Percentiles rank a stretch among this genome's conserved stretches.
Evolutionary conservation across 2,797 vertebrate genomes (phyloP).

Genomic region (Anguilla marmorata): DNA sequence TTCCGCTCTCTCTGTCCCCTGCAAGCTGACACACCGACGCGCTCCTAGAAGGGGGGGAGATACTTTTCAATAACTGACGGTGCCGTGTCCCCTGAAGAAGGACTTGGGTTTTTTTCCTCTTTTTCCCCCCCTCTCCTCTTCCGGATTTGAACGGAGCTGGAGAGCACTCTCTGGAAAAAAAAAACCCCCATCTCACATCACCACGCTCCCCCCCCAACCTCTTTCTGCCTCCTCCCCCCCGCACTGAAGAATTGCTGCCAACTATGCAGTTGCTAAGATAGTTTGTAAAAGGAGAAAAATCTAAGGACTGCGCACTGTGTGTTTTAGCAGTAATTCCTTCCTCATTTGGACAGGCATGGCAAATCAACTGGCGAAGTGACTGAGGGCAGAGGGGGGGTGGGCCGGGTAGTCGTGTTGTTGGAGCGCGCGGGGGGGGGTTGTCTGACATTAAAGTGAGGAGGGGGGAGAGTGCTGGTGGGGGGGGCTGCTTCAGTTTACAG

Average conservation of each 20-base stretch:
- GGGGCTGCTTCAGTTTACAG: conserved; percentile 32
- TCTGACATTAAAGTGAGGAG: conserved; percentile 17
- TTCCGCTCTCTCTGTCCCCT: background rate
- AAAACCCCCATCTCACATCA: background rate
- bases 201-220: conserved; percentile 66
- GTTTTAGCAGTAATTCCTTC: conserved; percentile 74
- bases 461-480: conserved; percentile 23
- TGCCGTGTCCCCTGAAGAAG: conserved; percentile 24
- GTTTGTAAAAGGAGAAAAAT: conserved; percentile 59
- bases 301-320: conserved; percentile 76
- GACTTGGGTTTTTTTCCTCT: conserved; percentile 55
- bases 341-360: conserved; percentile 59
- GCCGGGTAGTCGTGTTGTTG: conserved; percentile 32
- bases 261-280: conserved; percentile 79
- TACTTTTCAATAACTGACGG: conserved; percentile 10
- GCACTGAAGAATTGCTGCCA: conserved; percentile 70
- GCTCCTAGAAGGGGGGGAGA: background rate
- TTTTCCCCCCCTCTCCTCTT: conserved; percentile 48
- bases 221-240: conserved; percentile 53
- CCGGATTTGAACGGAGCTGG: conserved; percentile 40
- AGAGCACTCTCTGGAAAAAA: conserved; percentile 19
- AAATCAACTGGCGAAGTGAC: conserved; percentile 67
- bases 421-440: background rate
- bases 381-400: conserved; percentile 33
- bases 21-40: background rate